phyloP scores from a whole-genome alignment of 2,888 invertebrate species.

The Gasteruption jaculator region DNA sequence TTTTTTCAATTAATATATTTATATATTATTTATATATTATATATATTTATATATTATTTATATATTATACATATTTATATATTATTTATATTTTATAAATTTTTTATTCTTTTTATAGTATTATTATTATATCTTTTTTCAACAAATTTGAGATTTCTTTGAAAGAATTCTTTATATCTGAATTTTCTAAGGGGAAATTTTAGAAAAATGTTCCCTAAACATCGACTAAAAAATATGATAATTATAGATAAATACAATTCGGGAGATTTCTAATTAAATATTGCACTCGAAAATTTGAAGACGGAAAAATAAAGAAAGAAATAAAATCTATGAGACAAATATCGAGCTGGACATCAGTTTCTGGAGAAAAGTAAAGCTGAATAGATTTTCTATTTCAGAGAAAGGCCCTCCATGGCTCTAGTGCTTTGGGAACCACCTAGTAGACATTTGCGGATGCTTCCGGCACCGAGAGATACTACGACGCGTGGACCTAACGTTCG shows the following conservation, averaged over 20 bases:
- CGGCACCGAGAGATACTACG: slow-evolving; percentile 29
- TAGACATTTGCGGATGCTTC: slow-evolving; percentile 50
- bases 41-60: slow-evolving; percentile 2
- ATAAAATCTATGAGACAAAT: no score
- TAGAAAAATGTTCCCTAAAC: no score
- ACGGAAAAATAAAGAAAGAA: no score
- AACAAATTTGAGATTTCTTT: no score
- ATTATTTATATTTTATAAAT: not conserved
- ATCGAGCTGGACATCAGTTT: not conserved
- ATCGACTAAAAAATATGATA: no score
- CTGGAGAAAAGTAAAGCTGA: slow-evolving; percentile 26
- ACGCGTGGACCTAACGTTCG: slow-evolving; percentile 25
- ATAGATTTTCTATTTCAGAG: slow-evolving; percentile 50
- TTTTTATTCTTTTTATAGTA: slow-evolving; percentile 2
- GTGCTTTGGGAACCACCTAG: slow-evolving; percentile 78
- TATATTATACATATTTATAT: not conserved
- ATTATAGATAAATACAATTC: no score
- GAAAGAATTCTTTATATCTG: no score
- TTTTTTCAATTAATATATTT: slow-evolving; percentile 5
- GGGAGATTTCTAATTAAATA: no score
- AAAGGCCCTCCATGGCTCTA: slow-evolving; percentile 73
- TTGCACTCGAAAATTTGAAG: slow-evolving; percentile 8
- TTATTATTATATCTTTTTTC: no score
- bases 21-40: slow-evolving; percentile 1
- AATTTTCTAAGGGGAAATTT: no score